Evolutionary conservation across 2,888 invertebrate species (phyloP).

Genomic region (Sminthurinus aureus): DNA sequence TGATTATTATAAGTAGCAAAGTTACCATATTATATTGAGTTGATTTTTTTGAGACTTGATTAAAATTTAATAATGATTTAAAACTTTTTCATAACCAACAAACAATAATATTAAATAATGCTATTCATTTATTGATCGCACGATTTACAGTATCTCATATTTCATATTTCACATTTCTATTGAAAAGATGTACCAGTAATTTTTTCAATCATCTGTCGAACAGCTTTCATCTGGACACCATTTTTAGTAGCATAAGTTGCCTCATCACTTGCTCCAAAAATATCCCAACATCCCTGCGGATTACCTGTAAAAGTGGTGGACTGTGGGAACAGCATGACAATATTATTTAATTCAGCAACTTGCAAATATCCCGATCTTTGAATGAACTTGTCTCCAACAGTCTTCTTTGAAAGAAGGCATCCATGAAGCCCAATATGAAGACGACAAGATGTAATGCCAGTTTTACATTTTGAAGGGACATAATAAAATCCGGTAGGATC

Average conservation of each 20-base stretch:
- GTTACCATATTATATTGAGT: too few relatives aligned
- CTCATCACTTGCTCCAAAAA: constrained; percentile 23
- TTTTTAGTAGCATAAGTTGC: constrained; percentile 7
- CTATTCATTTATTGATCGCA: too few relatives aligned
- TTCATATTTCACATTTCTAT: too few relatives aligned
- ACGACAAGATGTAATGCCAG: not conserved
- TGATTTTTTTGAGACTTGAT: too few relatives aligned
- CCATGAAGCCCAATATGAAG: constrained; percentile 37
- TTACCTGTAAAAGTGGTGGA: constrained; percentile 28
- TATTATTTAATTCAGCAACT: constrained; percentile 34
- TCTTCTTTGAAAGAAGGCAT: constrained; percentile 4
- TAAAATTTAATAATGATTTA: too few relatives aligned
- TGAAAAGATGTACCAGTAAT: not conserved
- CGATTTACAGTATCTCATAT: too few relatives aligned
- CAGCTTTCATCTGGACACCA: constrained; percentile 33
- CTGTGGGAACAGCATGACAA: constrained; percentile 36
- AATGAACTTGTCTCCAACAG: not conserved
- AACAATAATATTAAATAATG: too few relatives aligned
- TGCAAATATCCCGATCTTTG: constrained; percentile 30
- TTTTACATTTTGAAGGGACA: constrained; percentile 21
- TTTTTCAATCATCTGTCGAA: constrained; percentile 18
- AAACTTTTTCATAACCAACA: too few relatives aligned
- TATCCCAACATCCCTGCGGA: constrained; percentile 37
- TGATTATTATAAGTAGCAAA: too few relatives aligned
- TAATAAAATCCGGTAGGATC: constrained; percentile 36